These are phyloP conservation scores for Parthenolecanium corni DNA, from an alignment of 2,888 invertebrate genomes.

Conservation along the genomic window DNA sequence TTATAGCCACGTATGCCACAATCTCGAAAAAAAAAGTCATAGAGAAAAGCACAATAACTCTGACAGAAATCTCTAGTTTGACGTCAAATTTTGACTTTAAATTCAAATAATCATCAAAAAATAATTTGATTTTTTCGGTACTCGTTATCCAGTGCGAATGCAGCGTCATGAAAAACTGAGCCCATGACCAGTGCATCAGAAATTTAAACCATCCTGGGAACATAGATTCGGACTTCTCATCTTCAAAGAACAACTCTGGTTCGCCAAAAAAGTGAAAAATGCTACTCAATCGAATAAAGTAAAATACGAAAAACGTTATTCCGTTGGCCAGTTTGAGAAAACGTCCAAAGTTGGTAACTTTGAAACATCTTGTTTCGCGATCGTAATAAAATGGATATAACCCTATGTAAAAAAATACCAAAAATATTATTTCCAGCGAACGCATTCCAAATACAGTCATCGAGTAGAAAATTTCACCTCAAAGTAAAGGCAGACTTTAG, in stretches of 20 bases:
- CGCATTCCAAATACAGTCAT: neutral
- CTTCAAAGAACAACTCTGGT: no score
- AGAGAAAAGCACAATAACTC: no score
- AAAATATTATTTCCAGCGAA: neutral
- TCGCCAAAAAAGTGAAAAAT: neutral
- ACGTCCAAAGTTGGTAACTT: neutral
- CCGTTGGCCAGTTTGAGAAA: neutral
- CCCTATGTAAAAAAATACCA: conserved; percentile 7
- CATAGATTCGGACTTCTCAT: neutral
- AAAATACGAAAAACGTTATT: neutral
- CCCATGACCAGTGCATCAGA: neutral
- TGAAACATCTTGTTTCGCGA: neutral
- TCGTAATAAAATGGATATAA: conserved; percentile 15
- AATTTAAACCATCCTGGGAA: neutral
- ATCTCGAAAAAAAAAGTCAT: no score
- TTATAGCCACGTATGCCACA: no score
- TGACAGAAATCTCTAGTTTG: neutral
- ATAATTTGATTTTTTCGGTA: neutral
- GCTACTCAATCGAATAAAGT: neutral
- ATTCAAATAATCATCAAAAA: neutral
- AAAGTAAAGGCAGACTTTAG: no score
- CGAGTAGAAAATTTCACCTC: no score
- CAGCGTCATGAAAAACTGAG: neutral
- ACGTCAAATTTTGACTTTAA: neutral
- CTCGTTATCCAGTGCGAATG: neutral